Evolutionary conservation across 2,113 vertebrate species (phyloP).

Genomic region (Vulpes vulpes): DNA sequence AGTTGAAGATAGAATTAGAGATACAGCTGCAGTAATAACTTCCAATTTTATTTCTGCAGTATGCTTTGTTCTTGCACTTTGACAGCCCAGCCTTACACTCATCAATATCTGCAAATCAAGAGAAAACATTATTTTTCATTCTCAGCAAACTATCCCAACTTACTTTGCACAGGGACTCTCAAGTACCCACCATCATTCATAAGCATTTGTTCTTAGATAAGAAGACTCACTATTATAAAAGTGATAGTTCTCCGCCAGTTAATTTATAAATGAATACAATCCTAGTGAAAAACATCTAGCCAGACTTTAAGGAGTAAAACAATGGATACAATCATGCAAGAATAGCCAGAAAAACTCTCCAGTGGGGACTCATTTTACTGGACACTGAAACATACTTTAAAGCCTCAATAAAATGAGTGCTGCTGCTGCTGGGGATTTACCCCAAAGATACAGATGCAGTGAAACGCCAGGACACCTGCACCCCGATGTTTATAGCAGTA

Average conservation of each 20-base stretch:
- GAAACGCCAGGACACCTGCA: too few relatives aligned
- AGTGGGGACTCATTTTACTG: neutral
- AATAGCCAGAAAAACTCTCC: neutral
- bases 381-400: neutral
- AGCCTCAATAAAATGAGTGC: neutral
- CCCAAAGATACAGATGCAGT: too few relatives aligned
- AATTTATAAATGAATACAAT: neutral
- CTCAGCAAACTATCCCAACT: neutral
- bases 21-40: constrained; percentile 56
- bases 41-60: constrained; percentile 47
- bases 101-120: constrained; percentile 64
- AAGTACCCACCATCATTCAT: neutral
- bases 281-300: neutral
- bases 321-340: neutral
- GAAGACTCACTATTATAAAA: neutral
- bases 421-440: too few relatives aligned
- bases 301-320: neutral
- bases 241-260: neutral
- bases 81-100: neutral
- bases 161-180: neutral
- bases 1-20: fast-evolving
- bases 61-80: neutral
- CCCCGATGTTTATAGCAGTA: too few relatives aligned
- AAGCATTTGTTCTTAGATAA: neutral
- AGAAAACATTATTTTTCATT: neutral